A percentile compares a stretch with the other conserved stretches of the same genome.
phyloP scores from a whole-genome alignment of 2,113 vertebrate species.

The Rhadina sibilatrix region DNA sequence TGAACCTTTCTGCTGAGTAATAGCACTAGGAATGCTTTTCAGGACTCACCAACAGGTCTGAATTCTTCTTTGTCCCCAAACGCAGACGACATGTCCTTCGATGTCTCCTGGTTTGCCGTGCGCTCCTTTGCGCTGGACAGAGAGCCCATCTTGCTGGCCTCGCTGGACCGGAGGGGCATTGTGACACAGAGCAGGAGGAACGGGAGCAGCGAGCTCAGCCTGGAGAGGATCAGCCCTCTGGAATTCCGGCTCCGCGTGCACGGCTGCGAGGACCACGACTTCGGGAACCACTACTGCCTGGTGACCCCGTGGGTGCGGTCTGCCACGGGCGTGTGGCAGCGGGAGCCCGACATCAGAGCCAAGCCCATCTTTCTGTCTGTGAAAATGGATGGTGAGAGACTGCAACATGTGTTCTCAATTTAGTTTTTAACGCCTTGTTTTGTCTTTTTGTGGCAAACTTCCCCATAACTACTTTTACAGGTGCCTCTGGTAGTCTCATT shows the following conservation, averaged over 20 bases:
- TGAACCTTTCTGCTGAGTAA: background rate
- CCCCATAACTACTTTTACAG: background rate
- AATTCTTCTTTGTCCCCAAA: background rate
- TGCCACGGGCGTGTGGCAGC: constrained; percentile 81
- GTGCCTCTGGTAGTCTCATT: background rate
- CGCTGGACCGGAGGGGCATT: constrained; percentile 83
- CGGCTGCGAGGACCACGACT: constrained; percentile 85
- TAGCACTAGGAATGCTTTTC: background rate
- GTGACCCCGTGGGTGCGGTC: constrained; percentile 88
- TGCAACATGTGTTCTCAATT: accelerated
- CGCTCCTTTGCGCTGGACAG: constrained; percentile 73
- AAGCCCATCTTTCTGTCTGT: constrained; percentile 83
- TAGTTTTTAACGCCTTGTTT: background rate
- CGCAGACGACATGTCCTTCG: constrained; percentile 86
- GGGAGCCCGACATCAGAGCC: constrained; percentile 79
- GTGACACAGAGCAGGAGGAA: constrained; percentile 78
- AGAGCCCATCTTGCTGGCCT: constrained; percentile 69
- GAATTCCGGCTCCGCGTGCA: constrained; percentile 83
- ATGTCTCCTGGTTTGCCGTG: constrained; percentile 88
- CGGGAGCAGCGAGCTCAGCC: constrained; percentile 83
- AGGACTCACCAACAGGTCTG: background rate
- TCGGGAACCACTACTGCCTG: constrained; percentile 86
- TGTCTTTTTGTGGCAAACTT: background rate
- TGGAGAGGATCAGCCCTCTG: constrained; percentile 79
- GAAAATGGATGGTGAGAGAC: constrained; percentile 86